Evolutionary conservation across 2,797 vertebrate species (phyloP).

Genomic region (Oryzias sinensis): DNA sequence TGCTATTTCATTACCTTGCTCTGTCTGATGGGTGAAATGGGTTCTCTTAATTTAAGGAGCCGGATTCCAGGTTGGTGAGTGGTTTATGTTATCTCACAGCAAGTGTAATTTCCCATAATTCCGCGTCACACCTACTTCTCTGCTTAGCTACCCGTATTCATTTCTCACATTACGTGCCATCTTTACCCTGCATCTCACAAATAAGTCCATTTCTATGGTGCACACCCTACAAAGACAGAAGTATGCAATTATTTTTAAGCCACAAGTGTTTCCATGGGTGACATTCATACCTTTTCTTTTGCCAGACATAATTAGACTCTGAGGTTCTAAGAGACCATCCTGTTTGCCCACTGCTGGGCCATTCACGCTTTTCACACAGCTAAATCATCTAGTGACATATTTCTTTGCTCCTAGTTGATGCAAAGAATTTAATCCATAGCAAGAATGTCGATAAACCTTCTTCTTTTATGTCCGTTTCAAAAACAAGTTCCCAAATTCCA

Average conservation of each 20-base stretch:
- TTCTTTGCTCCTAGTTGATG: constrained; percentile 30
- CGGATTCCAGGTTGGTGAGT: constrained; percentile 80
- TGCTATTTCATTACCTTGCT: constrained; percentile 83
- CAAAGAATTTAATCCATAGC: constrained; percentile 27
- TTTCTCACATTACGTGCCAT: constrained; percentile 68
- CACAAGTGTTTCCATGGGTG: constrained; percentile 77
- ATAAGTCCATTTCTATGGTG: constrained; percentile 88
- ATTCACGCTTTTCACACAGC: constrained; percentile 48
- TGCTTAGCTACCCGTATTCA: constrained; percentile 75
- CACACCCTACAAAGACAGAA: constrained; percentile 73
- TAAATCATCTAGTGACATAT: constrained; percentile 45
- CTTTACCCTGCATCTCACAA: constrained; percentile 71
- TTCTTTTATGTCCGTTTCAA: constrained; percentile 6
- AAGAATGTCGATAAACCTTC: constrained; percentile 7
- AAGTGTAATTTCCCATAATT: constrained; percentile 84
- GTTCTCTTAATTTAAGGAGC: constrained; percentile 85
- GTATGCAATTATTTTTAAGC: constrained; percentile 82
- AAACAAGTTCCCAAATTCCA: constrained; percentile 11
- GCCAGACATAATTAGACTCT: constrained; percentile 78
- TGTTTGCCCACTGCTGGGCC: constrained; percentile 49
- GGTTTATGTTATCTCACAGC: constrained; percentile 81
- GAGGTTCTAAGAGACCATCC: constrained; percentile 59
- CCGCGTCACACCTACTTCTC: constrained; percentile 77
- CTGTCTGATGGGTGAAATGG: constrained; percentile 81
- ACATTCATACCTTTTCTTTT: constrained; percentile 76